Evolutionary conservation across 1,140 invertebrate species (phyloP).

Genomic region (Drosophila yakuba): DNA sequence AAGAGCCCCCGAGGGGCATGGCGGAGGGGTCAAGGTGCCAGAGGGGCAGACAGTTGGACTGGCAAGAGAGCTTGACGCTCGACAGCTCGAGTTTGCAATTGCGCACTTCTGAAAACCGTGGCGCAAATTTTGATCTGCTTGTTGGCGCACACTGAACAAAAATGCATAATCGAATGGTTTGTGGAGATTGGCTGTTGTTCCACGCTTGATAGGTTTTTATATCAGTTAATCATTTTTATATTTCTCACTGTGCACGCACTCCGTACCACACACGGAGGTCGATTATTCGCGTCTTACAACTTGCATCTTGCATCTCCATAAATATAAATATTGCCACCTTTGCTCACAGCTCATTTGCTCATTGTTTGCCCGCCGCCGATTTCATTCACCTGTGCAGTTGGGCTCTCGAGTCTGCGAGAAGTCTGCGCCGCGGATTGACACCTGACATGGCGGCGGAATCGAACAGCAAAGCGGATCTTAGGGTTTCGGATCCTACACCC

Average conservation of each 20-base stretch:
- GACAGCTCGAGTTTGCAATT: constrained; percentile 75
- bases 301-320: constrained; percentile 32
- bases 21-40: constrained; percentile 1
- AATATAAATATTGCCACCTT: constrained; percentile 38
- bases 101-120: constrained; percentile 68
- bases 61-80: constrained; percentile 42
- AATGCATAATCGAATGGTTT: not conserved
- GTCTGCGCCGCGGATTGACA: constrained; percentile 64
- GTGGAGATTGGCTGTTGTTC: too few relatives aligned
- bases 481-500: not conserved
- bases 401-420: constrained; percentile 30
- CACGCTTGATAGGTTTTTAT: too few relatives aligned
- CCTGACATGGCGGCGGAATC: constrained; percentile 58
- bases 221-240: not conserved
- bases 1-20: not conserved
- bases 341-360: constrained; percentile 39
- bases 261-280: constrained; percentile 42
- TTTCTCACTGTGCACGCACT: constrained; percentile 25
- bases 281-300: constrained; percentile 14
- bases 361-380: constrained; percentile 19
- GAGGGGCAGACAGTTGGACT: constrained; percentile 50
- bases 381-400: constrained; percentile 39
- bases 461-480: constrained; percentile 35
- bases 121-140: constrained; percentile 69
- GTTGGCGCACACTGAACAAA: constrained; percentile 32